Base-by-base conservation (phyloP, 2,797 vertebrate species). In the Parambassis ranga region DNA sequence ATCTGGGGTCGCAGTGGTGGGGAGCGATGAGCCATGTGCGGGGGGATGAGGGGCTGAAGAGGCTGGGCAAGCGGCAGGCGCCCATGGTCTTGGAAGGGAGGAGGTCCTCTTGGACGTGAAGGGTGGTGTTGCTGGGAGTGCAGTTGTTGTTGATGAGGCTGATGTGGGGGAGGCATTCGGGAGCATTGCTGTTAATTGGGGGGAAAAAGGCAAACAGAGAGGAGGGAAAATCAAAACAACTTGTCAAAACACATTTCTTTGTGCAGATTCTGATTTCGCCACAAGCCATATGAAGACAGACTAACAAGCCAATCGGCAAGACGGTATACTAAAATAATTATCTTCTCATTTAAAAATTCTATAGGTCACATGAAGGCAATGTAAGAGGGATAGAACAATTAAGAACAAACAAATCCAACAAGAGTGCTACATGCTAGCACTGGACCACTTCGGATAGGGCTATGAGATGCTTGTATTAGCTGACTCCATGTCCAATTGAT, bases 1-100 rank as follows among this genome's bases (percentile, higher is more conserved):
- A 94, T 92, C 82, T 93, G 96, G 46, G 94, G 93, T 36, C 94
- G 91, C 81, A 93, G 53, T 10, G 93, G 93, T 6, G 94, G 91
- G 13, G 95, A 94, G 72, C 94, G 95, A 83, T 95, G 95, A 4
- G 93, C 73, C 79, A 94, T 92, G 85, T 95, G 96, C 1, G 77
- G 90, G 63, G 95, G 93, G 59, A 97, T 93, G 83, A 98, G 93
- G 24, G 95, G 93, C 86, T 96, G 96, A 30, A 95, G 92, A 30
- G 95, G 93, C 86, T 92, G 91, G 59, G 75, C 41, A 33, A 90
- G 83, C 1, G 88, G 83, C 1, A 88, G 83, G 14, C 86, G 86
- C 2, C 91, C 86, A 0, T 89, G 88, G 4, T 92, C 90, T 8
- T 90, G 87, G 67, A 92, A 93, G 24, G 90, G 81, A 52, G 92